Evolutionary conservation across 2,888 invertebrate species (phyloP).

Genomic region (Athalia rosae): DNA sequence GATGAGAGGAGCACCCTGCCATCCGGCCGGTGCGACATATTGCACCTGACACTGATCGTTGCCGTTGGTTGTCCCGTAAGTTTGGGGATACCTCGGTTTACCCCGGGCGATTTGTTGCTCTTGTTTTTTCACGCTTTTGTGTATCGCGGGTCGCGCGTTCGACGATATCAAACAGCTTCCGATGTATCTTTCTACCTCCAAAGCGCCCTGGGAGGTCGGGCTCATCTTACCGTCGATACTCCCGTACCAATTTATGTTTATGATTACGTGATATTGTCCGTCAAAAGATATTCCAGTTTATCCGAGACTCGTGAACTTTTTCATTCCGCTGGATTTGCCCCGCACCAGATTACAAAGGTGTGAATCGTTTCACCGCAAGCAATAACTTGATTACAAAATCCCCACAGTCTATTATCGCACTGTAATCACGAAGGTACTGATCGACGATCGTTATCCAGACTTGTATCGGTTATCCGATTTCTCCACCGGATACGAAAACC

Average conservation of each 20-base stretch:
- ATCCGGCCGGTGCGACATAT: conserved; percentile 75
- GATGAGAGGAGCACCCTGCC: conserved; percentile 88
- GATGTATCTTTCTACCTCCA: conserved; percentile 80
- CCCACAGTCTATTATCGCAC: no score
- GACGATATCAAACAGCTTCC: conserved; percentile 79
- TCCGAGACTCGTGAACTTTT: conserved; percentile 1
- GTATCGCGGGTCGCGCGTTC: conserved; percentile 59
- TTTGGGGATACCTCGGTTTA: conserved; percentile 51
- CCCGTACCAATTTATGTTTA: conserved; percentile 50
- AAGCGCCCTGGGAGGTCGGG: conserved; percentile 80
- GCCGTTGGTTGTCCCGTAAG: conserved; percentile 49
- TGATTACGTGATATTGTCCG: conserved; percentile 11
- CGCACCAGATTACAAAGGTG: no score
- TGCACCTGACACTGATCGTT: conserved; percentile 61
- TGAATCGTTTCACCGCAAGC: no score
- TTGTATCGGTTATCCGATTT: conserved; percentile 33
- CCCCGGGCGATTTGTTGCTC: conserved; percentile 48
- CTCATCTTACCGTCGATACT: conserved; percentile 78
- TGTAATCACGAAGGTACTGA: background rate
- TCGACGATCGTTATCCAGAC: background rate
- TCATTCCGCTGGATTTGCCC: background rate
- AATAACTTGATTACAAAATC: no score
- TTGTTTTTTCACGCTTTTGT: conserved; percentile 45
- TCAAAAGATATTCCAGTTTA: conserved; percentile 2
- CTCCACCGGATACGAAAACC: background rate